Conservation (phyloP, 2,888 invertebrate species). For the Drosophila hamatofila region DNA sequence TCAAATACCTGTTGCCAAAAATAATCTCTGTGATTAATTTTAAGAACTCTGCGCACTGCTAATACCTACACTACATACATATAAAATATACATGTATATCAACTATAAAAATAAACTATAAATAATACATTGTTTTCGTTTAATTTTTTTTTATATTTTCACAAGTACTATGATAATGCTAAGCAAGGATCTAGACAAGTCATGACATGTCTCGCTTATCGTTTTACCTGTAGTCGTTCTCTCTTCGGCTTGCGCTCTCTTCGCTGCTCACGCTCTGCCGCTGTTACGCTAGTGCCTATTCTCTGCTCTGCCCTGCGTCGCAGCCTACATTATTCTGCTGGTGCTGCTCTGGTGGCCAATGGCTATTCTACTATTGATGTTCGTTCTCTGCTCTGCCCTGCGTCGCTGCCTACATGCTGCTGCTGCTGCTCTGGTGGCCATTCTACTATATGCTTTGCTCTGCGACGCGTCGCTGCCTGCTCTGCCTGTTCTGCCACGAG, state of each 20-base stretch:
- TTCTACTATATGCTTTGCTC: not conserved
- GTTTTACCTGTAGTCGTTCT: conserved; percentile 1
- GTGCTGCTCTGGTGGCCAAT: no score
- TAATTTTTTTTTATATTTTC: not conserved
- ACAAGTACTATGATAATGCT: conserved; percentile 5
- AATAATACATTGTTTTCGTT: no score
- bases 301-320: no score
- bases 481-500: no score
- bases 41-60: not conserved
- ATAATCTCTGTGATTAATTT: conserved; percentile 40
- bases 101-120: conserved; percentile 5
- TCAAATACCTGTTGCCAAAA: conserved; percentile 1
- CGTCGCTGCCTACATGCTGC: no score
- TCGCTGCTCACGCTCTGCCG: not conserved
- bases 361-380: no score
- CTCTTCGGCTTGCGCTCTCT: not conserved
- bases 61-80: not conserved
- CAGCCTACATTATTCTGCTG: no score
- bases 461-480: not conserved
- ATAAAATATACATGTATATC: conserved; percentile 15
- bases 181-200: conserved; percentile 28
- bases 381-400: no score
- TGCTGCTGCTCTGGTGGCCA: no score
- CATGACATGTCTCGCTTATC: not conserved
- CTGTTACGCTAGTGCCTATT: no score